Evolutionary conservation across 2,888 invertebrate genomes (phyloP).

Genomic region (Sphecodes monilicornis): DNA sequence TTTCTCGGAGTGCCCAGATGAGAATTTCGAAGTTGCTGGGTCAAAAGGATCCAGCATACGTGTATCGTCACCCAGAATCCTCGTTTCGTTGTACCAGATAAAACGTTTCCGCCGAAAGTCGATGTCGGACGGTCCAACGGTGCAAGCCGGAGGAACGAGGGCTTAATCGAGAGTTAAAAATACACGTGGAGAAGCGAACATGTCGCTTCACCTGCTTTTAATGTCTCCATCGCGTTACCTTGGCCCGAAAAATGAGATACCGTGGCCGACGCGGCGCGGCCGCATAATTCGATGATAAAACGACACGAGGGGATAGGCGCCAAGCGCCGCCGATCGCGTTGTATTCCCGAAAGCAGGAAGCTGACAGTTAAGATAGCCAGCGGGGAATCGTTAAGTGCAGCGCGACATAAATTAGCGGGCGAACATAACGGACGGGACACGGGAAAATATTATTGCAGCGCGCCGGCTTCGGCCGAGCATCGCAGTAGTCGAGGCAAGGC

Average conservation of each 20-base stretch:
- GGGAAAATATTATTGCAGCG: slow-evolving; percentile 78
- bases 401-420: slow-evolving; percentile 73
- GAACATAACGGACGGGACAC: slow-evolving; percentile 55
- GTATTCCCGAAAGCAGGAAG: slow-evolving; percentile 52
- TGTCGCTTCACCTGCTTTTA: slow-evolving; percentile 19
- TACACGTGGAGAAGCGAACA: not conserved
- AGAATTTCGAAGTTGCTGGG: not conserved
- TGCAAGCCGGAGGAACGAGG: not conserved
- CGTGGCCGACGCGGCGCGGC: too few relatives aligned
- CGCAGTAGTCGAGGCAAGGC: slow-evolving; percentile 38
- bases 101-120: not conserved
- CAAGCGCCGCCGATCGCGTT: slow-evolving; percentile 18
- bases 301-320: slow-evolving; percentile 16
- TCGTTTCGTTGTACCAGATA: not conserved
- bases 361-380: slow-evolving; percentile 35
- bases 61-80: not conserved
- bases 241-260: slow-evolving; percentile 5
- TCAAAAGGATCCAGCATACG: not conserved
- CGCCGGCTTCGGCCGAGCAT: slow-evolving; percentile 46
- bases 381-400: slow-evolving; percentile 61
- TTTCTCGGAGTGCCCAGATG: not conserved
- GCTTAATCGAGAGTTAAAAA: slow-evolving; percentile 6
- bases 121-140: not conserved
- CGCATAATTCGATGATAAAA: slow-evolving; percentile 24
- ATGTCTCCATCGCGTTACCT: slow-evolving; percentile 5